A percentile compares a stretch with the other conserved stretches of the same genome.
These are phyloP conservation scores for Darevskia nairensis DNA, from an alignment of 2,797 vertebrate species.

Conservation along the genomic window DNA sequence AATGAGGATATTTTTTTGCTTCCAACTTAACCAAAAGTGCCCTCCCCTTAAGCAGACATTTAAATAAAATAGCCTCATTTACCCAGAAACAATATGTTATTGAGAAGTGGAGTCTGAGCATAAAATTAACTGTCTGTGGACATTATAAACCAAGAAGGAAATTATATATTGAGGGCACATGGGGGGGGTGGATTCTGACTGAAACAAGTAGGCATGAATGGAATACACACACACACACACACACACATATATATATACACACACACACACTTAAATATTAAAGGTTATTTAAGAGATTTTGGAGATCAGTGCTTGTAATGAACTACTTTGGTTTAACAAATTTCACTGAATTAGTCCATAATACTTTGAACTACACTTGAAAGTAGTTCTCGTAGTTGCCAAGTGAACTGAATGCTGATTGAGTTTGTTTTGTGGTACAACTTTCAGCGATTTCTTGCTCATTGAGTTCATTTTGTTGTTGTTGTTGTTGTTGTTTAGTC, in stretches of 20 bases:
- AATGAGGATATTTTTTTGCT: constrained; percentile 2
- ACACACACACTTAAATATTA: too few relatives aligned
- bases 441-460: too few relatives aligned
- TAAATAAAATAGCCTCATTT: constrained; percentile 1
- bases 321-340: background rate
- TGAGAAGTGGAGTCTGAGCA: background rate
- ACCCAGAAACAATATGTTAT: constrained; percentile 6
- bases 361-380: too few relatives aligned
- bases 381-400: too few relatives aligned
- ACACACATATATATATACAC: too few relatives aligned
- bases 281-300: too few relatives aligned
- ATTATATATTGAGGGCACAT: constrained; percentile 16
- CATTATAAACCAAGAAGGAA: constrained; percentile 2
- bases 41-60: constrained; percentile 17
- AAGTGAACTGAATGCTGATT: too few relatives aligned
- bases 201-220: background rate
- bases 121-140: background rate
- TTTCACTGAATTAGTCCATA: background rate
- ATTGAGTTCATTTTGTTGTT: too few relatives aligned
- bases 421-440: too few relatives aligned
- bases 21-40: background rate
- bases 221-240: too few relatives aligned
- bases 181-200: background rate
- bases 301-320: too few relatives aligned
- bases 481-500: too few relatives aligned